Evolutionary conservation across 1,140 invertebrate genomes (phyloP).

Genomic region (Rhopalosiphum maidis): DNA sequence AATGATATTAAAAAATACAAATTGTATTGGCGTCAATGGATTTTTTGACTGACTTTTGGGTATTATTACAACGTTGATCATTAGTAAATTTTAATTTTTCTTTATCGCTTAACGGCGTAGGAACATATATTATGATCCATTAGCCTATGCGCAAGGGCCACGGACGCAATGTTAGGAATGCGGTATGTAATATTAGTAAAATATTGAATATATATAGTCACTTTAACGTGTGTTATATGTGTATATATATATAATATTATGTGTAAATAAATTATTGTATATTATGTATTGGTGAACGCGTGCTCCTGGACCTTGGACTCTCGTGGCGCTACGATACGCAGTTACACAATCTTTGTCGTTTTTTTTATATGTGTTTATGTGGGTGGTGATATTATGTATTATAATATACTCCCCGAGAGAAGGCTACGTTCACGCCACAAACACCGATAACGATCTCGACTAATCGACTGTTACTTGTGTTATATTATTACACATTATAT

Average conservation of each 20-base stretch:
- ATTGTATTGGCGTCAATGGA: not conserved
- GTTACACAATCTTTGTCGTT: conserved; percentile 46
- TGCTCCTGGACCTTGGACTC: conserved; percentile 45
- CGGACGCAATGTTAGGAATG: conserved; percentile 43
- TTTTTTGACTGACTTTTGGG: not conserved
- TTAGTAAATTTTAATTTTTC: conserved; percentile 12
- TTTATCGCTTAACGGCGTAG: not conserved
- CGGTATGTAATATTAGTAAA: conserved; percentile 32
- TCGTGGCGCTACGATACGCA: conserved; percentile 4
- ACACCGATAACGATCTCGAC: conserved; percentile 16
- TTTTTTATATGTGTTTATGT: conserved; percentile 10
- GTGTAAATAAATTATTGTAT: not conserved
- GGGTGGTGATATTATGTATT: conserved; percentile 27
- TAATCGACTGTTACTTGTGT: conserved; percentile 3
- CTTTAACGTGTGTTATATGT: not conserved
- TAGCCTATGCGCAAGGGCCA: conserved; percentile 16
- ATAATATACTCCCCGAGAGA: no score
- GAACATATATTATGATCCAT: not conserved
- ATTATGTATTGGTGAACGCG: conserved; percentile 28
- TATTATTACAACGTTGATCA: not conserved
- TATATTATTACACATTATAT: no score
- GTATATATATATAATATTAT: not conserved
- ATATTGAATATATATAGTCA: not conserved
- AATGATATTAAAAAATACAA: not conserved
- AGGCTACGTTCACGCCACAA: conserved; percentile 15